Evolutionary conservation across 2,888 invertebrate genomes (phyloP).

Genomic region (Hypselothyrea guttata): DNA sequence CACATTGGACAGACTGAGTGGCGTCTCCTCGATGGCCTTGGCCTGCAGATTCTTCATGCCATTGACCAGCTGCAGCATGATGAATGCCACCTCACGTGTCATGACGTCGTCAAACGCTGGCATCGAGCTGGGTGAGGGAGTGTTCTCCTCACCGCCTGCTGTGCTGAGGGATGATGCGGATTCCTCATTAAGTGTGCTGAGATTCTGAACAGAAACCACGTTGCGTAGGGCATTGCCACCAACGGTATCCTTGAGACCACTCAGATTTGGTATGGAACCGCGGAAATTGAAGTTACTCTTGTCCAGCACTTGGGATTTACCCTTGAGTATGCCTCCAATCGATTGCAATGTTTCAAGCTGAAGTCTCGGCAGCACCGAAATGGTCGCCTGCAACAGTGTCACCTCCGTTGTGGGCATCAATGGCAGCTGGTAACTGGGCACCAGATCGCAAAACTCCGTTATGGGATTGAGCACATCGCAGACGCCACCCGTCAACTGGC

Average conservation of each 20-base stretch:
- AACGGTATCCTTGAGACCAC: constrained; percentile 74
- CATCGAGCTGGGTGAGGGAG: constrained; percentile 65
- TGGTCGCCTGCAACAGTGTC: constrained; percentile 89
- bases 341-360: constrained; percentile 90
- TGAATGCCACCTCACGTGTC: constrained; percentile 88
- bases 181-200: constrained; percentile 81
- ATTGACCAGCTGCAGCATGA: constrained; percentile 91
- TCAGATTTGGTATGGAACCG: constrained; percentile 82
- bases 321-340: constrained; percentile 86
- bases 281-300: constrained; percentile 81
- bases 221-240: constrained; percentile 79
- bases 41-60: constrained; percentile 92
- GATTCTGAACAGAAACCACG: constrained; percentile 83
- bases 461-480: constrained; percentile 88
- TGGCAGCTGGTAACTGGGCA: constrained; percentile 87
- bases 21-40: constrained; percentile 91
- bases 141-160: constrained; percentile 25
- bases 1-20: constrained; percentile 88
- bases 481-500: constrained; percentile 86
- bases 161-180: constrained; percentile 31
- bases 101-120: constrained; percentile 83
- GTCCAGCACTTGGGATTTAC: constrained; percentile 83
- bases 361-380: constrained; percentile 88
- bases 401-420: constrained; percentile 84
- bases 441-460: constrained; percentile 91